phyloP scores from a whole-genome alignment of 2,797 vertebrate genomes.

The Sparidentex hasta region DNA sequence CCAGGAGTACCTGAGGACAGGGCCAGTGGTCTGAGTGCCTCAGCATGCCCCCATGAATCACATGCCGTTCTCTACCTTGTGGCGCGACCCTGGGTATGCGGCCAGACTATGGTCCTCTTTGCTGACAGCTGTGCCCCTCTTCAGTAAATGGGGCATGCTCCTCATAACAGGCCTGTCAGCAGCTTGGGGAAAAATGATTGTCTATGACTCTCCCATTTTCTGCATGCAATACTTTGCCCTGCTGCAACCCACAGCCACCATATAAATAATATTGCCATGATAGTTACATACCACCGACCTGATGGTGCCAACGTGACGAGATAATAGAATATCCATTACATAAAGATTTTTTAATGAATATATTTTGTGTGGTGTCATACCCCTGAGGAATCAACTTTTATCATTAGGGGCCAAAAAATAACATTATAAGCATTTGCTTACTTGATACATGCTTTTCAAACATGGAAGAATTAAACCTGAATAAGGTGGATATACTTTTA shows the following conservation, averaged over 20 bases:
- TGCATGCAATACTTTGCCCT: conserved; percentile 58
- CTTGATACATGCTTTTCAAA: not conserved
- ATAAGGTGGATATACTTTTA: too few relatives aligned
- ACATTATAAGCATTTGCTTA: not conserved
- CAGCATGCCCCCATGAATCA: conserved; percentile 63
- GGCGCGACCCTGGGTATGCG: conserved; percentile 58
- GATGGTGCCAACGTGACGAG: conserved; percentile 44
- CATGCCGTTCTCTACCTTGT: conserved; percentile 74
- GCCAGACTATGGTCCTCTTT: conserved; percentile 56
- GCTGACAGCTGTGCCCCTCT: conserved; percentile 82
- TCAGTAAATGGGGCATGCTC: conserved; percentile 82
- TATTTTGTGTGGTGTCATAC: too few relatives aligned
- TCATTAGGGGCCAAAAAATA: not conserved
- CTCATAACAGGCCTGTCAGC: conserved; percentile 84
- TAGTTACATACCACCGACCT: conserved; percentile 48
- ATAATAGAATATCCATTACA: not conserved
- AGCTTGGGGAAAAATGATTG: conserved; percentile 77
- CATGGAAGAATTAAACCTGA: not conserved
- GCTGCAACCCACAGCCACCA: conserved; percentile 41
- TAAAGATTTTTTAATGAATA: not conserved
- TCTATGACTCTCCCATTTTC: conserved; percentile 72
- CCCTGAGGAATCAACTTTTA: too few relatives aligned
- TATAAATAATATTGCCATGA: conserved; percentile 69
- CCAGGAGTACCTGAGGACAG: conserved; percentile 71
- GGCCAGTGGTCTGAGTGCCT: conserved; percentile 44